Evolutionary conservation across 2,113 vertebrate genomes (phyloP).

Genomic region (Bubo bubo): DNA sequence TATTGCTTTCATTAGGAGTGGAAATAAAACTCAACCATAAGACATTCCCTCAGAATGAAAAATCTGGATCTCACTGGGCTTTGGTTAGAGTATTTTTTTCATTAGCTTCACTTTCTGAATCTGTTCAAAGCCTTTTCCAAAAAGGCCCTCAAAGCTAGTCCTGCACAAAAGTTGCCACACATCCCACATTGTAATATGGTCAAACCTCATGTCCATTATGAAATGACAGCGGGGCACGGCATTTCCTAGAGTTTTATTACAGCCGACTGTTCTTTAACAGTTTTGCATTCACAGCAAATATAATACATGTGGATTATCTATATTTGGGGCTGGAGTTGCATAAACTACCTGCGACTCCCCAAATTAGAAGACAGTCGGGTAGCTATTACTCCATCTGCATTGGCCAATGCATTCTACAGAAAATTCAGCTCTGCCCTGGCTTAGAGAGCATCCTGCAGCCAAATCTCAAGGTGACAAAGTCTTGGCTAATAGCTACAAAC

Average conservation of each 20-base stretch:
- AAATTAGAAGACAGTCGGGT: accelerated
- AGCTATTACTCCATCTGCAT: neutral
- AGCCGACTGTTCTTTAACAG: neutral
- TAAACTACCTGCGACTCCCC: neutral
- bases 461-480: neutral
- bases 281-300: neutral
- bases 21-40: slow-evolving; percentile 6
- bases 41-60: slow-evolving; percentile 4
- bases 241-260: neutral
- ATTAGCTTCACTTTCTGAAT: slow-evolving; percentile 24
- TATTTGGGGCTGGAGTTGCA: neutral
- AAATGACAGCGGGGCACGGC: neutral
- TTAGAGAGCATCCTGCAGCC: neutral
- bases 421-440: neutral
- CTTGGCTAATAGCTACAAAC: neutral
- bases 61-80: neutral
- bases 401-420: neutral
- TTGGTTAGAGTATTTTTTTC: neutral
- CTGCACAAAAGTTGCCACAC: neutral
- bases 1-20: slow-evolving; percentile 8
- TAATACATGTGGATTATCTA: neutral
- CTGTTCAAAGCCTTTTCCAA: neutral
- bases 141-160: neutral
- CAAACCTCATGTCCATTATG: neutral
- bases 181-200: neutral